These are phyloP conservation scores for Aix galericulata DNA, from an alignment of 2,113 vertebrate genomes.

Conservation along the genomic window DNA sequence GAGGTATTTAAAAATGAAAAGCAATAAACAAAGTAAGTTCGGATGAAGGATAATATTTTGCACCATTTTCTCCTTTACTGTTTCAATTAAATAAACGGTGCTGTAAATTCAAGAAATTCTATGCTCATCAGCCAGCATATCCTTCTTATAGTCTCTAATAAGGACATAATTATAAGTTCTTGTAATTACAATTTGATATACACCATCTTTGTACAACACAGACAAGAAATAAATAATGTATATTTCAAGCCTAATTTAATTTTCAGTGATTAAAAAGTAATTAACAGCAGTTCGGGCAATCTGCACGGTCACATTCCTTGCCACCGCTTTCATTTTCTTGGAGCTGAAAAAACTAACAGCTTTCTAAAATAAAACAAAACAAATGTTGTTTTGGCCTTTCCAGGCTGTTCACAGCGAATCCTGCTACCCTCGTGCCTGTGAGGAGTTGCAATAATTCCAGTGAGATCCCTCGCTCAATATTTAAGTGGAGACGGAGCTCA, in stretches of 20 bases:
- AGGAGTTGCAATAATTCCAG: neutral
- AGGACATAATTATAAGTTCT: neutral
- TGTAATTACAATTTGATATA: constrained; percentile 6
- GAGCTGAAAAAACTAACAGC: constrained; percentile 60
- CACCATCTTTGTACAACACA: neutral
- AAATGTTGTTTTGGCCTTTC: constrained; percentile 57
- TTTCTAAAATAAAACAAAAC: constrained; percentile 58
- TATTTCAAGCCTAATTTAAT: constrained; percentile 55
- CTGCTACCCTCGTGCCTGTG: neutral
- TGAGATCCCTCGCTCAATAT: neutral
- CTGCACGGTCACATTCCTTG: constrained; percentile 46
- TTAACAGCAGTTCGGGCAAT: constrained; percentile 61
- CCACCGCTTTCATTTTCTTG: constrained; percentile 42
- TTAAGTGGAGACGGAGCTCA: neutral
- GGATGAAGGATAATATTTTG: neutral
- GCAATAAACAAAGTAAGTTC: neutral
- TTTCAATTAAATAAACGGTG: neutral
- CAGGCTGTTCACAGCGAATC: constrained; percentile 1
- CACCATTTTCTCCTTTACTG: neutral
- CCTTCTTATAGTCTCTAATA: neutral
- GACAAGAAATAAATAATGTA: constrained; percentile 35
- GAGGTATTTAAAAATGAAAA: neutral
- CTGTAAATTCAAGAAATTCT: neutral
- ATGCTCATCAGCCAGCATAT: neutral
- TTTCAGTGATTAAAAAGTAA: constrained; percentile 60